phyloP scores from a whole-genome alignment of 30 jellyfish, hydroid and myxozoan species.

The Pelagia noctiluca region DNA sequence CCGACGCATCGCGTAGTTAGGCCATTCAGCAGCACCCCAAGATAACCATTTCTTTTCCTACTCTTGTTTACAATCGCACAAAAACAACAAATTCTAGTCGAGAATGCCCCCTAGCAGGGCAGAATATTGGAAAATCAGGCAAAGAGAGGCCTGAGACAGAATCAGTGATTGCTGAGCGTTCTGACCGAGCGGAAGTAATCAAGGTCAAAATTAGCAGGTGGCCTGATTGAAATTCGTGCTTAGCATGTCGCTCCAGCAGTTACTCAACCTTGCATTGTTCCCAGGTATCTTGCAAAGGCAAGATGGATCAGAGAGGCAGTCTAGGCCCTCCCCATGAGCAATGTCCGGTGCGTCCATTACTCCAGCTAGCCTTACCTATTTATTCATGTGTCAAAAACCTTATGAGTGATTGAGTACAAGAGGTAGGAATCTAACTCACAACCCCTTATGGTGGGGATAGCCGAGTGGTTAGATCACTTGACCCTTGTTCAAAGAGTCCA shows the following conservation, averaged over 20 bases:
- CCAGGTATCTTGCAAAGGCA: too few species aligned
- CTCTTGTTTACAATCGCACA: background rate
- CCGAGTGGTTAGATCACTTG: too few species aligned
- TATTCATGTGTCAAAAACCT: too few species aligned
- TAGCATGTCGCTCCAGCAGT: conserved; percentile 11
- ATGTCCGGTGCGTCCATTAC: too few species aligned
- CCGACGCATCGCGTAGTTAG: conserved; percentile 46
- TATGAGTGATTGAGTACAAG: too few species aligned
- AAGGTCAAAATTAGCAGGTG: conserved; percentile 71
- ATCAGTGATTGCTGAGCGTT: conserved; percentile 44
- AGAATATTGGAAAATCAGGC: background rate
- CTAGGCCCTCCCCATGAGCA: too few species aligned
- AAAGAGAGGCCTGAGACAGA: background rate
- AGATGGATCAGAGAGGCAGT: too few species aligned
- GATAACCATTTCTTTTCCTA: conserved; percentile 1
- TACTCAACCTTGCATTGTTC: background rate
- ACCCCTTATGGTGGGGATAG: too few species aligned
- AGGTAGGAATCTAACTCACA: too few species aligned
- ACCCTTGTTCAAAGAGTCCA: too few species aligned
- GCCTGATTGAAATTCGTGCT: conserved; percentile 28
- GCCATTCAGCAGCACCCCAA: conserved; percentile 30
- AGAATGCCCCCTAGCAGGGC: background rate
- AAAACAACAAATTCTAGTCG: conserved; percentile 30
- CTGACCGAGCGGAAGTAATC: conserved; percentile 37
- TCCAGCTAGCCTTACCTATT: too few species aligned